Conservation (phyloP, 2,797 vertebrate genomes). For the Pelobates cultripes region DNA sequence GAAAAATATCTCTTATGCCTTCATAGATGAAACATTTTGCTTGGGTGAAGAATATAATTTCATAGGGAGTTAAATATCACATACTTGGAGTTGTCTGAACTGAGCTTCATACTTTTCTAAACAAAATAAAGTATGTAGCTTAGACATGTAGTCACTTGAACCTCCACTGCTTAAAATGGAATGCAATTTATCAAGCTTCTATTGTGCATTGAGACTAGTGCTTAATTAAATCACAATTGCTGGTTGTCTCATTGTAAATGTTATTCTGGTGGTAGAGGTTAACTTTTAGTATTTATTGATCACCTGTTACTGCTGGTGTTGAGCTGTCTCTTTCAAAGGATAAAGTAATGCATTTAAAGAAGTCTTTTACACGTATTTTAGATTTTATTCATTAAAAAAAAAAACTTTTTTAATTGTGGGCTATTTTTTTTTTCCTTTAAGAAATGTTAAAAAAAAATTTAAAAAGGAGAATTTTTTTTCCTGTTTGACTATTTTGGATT, state of each 20-base stretch:
- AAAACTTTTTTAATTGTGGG: no score
- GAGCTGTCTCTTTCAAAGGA: no score
- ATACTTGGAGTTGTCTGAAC: slow-evolving; percentile 6
- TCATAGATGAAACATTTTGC: neutral
- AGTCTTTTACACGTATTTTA: no score
- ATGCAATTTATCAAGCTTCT: slow-evolving; percentile 6
- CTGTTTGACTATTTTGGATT: no score
- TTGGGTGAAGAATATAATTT: neutral
- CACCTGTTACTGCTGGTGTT: no score
- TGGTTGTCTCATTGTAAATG: neutral
- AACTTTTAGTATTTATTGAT: no score
- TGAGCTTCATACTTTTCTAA: slow-evolving; percentile 28
- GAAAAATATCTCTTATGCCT: slow-evolving; percentile 3
- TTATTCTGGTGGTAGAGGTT: neutral
- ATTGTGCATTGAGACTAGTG: neutral
- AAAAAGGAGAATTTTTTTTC: no score
- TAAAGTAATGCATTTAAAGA: no score
- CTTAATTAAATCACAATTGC: slow-evolving; percentile 13
- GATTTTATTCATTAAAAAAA: no score
- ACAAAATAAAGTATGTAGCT: slow-evolving; percentile 27
- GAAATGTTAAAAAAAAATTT: no score
- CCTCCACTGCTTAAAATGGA: slow-evolving; percentile 15
- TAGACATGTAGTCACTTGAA: slow-evolving; percentile 38
- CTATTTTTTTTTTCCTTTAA: no score
- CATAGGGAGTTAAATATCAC: slow-evolving; percentile 10